Conservation (phyloP, 2,113 vertebrate species). For the Leucosticte australis region DNA sequence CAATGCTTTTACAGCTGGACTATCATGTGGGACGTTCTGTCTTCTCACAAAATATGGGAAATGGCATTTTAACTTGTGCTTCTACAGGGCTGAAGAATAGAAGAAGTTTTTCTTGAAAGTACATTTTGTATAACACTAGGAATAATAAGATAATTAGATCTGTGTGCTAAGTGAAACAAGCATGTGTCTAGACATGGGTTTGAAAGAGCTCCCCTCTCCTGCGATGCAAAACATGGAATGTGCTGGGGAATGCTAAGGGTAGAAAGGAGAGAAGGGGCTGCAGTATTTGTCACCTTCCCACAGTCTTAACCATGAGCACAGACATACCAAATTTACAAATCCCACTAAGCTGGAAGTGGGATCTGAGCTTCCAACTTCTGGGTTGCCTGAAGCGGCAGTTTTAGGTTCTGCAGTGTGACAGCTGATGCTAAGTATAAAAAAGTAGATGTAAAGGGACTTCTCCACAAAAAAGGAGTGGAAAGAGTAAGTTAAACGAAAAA, state of each 20-base stretch:
- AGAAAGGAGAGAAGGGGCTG: neutral
- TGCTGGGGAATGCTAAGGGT: neutral
- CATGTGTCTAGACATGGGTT: neutral
- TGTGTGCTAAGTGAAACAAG: neutral
- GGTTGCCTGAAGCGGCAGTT: neutral
- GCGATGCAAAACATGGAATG: neutral
- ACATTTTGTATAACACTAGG: neutral
- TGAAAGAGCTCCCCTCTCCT: neutral
- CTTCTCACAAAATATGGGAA: neutral
- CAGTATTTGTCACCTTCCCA: neutral
- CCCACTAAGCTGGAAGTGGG: neutral
- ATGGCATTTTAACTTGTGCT: neutral
- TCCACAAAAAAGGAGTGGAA: neutral
- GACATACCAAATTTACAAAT: neutral
- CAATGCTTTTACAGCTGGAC: neutral
- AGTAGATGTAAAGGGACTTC: neutral
- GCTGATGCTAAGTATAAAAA: neutral
- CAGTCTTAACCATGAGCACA: neutral
- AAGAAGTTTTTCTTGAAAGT: neutral
- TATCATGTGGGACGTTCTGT: rapidly evolving
- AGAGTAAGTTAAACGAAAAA: neutral
- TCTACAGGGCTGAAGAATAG: neutral
- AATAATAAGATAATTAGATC: neutral
- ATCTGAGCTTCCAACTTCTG: neutral
- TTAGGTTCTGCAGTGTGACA: neutral